Base-by-base conservation (phyloP, 2,113 vertebrate species). In the Cynoglossus semilaevis region DNA sequence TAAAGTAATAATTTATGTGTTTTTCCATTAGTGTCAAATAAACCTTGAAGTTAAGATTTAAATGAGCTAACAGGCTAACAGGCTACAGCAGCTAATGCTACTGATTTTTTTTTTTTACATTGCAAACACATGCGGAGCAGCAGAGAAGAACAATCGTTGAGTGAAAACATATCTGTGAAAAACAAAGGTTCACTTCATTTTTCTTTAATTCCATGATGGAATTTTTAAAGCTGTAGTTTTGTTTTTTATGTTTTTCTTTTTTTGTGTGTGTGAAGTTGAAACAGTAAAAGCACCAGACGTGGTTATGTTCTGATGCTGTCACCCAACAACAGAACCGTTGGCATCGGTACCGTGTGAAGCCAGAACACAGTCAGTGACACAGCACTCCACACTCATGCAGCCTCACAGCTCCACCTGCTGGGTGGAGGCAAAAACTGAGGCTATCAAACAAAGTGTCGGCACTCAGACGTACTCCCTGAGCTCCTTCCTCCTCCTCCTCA, bases 381-480 rank as follows among this genome's bases (percentile, higher is more conserved):
- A 62, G 14, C 82, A 85, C 82, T 42, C 64, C 86, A 88, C 72
- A 67, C 83, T 51, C 88, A 88, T 87, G 87, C 87, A 79, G 77
- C 75, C 11, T 43, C 60, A 56, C 63, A 51, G 1, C 76, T 42
- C 67, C 49, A 57, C 70, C 71, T 70, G 29, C 55, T 29, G 63
- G 60, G 16, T 42, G 9, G 67, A 64, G 57, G 53, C 60, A 40
- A 47, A 70, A 67, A 63, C 72, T 72, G 68, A 22, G 18, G 55
- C 74, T 29, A 4, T 29, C 22, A 29, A 2, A 29, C 4, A 14
- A 35, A 17, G 37, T 50, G 38, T 5, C 41, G 18, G 22, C 5
- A 51, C 34, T 70, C 9, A 48, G 78, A 92, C 90, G 63, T 92
- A 92, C 91, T 91, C 87, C 91, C 88, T 92, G 90, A 82, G 84